Base-by-base conservation (phyloP, 2,113 vertebrate genomes). In the Phodopus roborovskii region DNA sequence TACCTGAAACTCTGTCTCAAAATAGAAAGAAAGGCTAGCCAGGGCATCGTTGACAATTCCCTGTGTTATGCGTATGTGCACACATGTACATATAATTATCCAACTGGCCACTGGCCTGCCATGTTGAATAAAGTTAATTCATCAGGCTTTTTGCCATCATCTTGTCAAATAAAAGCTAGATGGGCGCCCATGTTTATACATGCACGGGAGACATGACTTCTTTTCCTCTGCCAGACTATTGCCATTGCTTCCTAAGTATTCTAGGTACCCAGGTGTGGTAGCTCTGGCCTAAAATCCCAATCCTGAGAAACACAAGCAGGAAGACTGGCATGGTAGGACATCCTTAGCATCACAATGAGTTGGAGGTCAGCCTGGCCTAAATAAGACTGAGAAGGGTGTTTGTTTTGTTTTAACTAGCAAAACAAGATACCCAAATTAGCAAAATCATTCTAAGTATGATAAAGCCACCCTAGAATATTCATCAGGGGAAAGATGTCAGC, bases 101-200 rank as follows among this genome's bases (percentile, higher is more conserved):
- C 39, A 83, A 73, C 30, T 22, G 73, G 60, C n/a, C 85, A 33
- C 60, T 78, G 45, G 58, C 45, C 58, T 19, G 7, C 19, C n/a
- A 66, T 36, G 3, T 39, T 87, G 68, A 86, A 56, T 30, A 62
- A 87, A 26, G 36, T 11, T 33, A 53, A 16, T 79, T 28, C 74
- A 10, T 30, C 42, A 50, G 42, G 36, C 8, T 36, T 50, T 71
- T 58, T 19, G 71, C n/a, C 11, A 22, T 66, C 39, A 2, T 28
- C 53, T 73, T 73, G 11, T 19, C 42, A 9, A n/a, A 24, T 2
- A 42, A 45, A 5, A 91, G 50, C 26, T n/a, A 5, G 9, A 26
- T 0, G 5, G 39, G n/a, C 26, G 50, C 15, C 11, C 0, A 0
- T 4, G 28, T 60, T 20, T 50, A 11, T 45, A 62, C 42, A 60